Evolutionary conservation across 2,113 vertebrate genomes (phyloP).

Genomic region (Erythrocercus mccallii): DNA sequence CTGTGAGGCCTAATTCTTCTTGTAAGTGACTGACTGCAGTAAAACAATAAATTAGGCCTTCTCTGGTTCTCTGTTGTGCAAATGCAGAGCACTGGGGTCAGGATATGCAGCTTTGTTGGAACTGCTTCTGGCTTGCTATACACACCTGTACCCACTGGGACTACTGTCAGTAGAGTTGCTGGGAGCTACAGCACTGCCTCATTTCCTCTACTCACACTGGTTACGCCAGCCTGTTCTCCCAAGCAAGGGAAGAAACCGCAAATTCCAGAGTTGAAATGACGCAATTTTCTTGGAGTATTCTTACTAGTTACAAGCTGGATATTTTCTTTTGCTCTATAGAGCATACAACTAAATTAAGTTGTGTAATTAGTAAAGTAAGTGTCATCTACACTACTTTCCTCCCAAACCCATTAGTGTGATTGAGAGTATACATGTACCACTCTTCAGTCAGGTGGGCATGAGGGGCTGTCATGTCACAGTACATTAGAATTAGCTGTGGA

Average conservation of each 20-base stretch:
- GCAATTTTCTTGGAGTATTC: not conserved
- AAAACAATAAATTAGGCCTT: not conserved
- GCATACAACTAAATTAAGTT: not conserved
- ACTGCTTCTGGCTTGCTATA: not conserved
- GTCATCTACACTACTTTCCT: not conserved
- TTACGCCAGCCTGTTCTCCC: not conserved
- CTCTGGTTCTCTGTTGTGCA: not conserved
- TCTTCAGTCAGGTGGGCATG: not conserved
- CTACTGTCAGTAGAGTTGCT: not conserved
- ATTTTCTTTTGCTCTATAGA: not conserved
- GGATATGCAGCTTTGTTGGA: not conserved
- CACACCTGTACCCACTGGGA: not conserved
- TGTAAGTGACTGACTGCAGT: not conserved
- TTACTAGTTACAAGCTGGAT: not conserved
- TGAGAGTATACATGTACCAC: not conserved
- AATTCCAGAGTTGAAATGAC: not conserved
- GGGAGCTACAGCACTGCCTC: not conserved
- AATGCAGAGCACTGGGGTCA: not conserved
- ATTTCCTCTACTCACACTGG: not conserved
- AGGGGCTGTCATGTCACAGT: not conserved
- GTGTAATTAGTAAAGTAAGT: not conserved
- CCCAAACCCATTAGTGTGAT: not conserved
- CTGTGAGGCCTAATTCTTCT: not conserved
- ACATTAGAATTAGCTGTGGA: not conserved
- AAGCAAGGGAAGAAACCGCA: not conserved